Evolutionary conservation across 2,113 vertebrate species (phyloP).

Genomic region (Scomber colias): DNA sequence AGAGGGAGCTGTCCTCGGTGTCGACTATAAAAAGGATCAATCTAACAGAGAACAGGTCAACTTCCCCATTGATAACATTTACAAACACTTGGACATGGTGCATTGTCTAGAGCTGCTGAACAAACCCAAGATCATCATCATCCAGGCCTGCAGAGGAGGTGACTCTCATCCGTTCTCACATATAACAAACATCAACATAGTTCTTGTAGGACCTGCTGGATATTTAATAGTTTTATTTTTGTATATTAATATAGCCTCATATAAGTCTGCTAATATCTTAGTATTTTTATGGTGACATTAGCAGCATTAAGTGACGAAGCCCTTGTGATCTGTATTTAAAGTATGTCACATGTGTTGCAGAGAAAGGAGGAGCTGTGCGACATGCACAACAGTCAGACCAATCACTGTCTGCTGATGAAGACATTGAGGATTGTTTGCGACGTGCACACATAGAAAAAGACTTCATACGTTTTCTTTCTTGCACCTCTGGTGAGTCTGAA

Average conservation of each 20-base stretch:
- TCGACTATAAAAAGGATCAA: conserved; percentile 1
- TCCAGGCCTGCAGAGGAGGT: conserved; percentile 92
- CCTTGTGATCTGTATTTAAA: neutral
- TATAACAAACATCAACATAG: neutral
- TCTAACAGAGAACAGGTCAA: neutral
- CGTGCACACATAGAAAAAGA: conserved; percentile 86
- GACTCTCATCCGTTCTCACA: neutral
- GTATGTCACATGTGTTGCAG: conserved; percentile 59
- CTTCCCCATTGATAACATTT: conserved; percentile 82
- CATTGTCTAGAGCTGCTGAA: conserved; percentile 80
- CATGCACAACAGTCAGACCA: neutral
- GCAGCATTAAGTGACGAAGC: too few relatives aligned
- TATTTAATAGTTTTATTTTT: too few relatives aligned
- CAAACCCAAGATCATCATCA: conserved; percentile 92
- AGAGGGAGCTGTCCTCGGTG: conserved; percentile 81
- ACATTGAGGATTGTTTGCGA: conserved; percentile 37
- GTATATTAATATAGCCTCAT: too few relatives aligned
- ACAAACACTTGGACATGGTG: conserved; percentile 78
- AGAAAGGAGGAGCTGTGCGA: conserved; percentile 6
- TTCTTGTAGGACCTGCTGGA: too few relatives aligned
- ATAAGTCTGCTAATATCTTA: neutral
- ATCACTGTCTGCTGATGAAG: neutral
- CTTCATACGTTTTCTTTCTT: conserved; percentile 86
- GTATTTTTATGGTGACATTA: neutral
- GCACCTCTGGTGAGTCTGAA: conserved; percentile 83